Percentiles rank a stretch among this genome's conserved stretches.
Evolutionary conservation across 1,140 invertebrate genomes (phyloP).

Genomic region (Scaptomyza hsui): DNA sequence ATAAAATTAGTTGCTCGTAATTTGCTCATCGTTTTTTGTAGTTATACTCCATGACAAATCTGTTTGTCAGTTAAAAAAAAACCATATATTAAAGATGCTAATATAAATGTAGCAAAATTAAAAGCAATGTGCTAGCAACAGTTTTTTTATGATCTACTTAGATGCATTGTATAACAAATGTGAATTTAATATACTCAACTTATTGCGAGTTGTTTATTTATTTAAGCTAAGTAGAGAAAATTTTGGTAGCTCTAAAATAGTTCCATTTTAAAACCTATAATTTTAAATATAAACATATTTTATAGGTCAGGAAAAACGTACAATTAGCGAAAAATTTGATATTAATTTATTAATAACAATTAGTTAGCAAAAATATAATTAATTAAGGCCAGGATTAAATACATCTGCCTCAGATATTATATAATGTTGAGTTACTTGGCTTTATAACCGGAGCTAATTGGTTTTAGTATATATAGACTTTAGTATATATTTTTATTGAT

Average conservation of each 20-base stretch:
- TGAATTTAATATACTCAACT: background rate
- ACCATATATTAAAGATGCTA: background rate
- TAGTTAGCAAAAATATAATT: too few relatives aligned
- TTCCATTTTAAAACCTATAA: background rate
- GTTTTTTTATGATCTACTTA: background rate
- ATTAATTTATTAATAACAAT: background rate
- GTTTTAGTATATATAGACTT: slow-evolving; percentile 50
- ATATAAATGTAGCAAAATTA: background rate
- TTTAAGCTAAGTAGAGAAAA: background rate
- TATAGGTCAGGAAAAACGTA: background rate
- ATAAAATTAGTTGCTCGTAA: slow-evolving; percentile 3
- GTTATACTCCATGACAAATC: slow-evolving; percentile 23
- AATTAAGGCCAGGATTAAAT: background rate
- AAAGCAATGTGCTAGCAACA: background rate
- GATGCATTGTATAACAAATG: background rate
- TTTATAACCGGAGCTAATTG: slow-evolving; percentile 59
- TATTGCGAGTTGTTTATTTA: background rate
- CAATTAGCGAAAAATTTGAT: background rate
- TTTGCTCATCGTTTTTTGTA: background rate
- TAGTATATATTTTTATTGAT: slow-evolving; percentile 13
- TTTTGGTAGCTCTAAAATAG: background rate
- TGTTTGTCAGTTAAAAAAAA: background rate
- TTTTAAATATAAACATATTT: background rate
- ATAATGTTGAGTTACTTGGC: background rate
- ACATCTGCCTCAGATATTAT: background rate